Percentiles rank a stretch among this genome's conserved stretches.
These are phyloP conservation scores for Gymnorhina tibicen DNA, from an alignment of 2,113 vertebrate genomes.

Conservation along the genomic window DNA sequence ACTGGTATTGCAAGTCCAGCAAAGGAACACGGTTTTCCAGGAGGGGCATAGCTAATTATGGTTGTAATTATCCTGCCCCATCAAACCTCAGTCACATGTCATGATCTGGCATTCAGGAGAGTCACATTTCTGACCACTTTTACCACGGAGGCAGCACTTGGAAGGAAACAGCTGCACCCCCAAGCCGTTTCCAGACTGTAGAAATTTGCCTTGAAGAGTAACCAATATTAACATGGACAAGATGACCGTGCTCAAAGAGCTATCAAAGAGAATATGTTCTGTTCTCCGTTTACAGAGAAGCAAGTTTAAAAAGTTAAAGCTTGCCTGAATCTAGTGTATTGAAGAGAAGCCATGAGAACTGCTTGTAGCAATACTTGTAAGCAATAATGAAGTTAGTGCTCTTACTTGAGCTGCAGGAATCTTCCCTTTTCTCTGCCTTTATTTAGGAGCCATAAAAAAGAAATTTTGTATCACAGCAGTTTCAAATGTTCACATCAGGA, in stretches of 20 bases:
- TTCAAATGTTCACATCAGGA: neutral
- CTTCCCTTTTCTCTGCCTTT: neutral
- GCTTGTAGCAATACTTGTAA: neutral
- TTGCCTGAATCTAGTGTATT: neutral
- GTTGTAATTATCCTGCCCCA: neutral
- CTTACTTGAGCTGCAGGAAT: neutral
- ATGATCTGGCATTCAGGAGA: neutral
- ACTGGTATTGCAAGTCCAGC: neutral
- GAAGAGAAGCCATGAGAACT: neutral
- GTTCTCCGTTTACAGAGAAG: neutral
- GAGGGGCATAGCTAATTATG: neutral
- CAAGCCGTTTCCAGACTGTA: neutral
- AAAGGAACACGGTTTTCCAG: neutral
- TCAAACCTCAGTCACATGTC: neutral
- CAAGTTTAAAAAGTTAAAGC: neutral
- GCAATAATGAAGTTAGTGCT: conserved; percentile 2
- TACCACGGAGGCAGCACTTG: neutral
- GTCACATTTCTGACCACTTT: conserved; percentile 42
- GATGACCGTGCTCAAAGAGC: neutral
- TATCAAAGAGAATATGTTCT: neutral
- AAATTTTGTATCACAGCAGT: neutral
- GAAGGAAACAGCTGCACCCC: neutral
- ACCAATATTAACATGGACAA: neutral
- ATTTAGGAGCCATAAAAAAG: neutral
- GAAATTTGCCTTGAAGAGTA: conserved; percentile 10